Conservation (phyloP, 2,797 vertebrate genomes). For the Sarcoramphus papa region DNA sequence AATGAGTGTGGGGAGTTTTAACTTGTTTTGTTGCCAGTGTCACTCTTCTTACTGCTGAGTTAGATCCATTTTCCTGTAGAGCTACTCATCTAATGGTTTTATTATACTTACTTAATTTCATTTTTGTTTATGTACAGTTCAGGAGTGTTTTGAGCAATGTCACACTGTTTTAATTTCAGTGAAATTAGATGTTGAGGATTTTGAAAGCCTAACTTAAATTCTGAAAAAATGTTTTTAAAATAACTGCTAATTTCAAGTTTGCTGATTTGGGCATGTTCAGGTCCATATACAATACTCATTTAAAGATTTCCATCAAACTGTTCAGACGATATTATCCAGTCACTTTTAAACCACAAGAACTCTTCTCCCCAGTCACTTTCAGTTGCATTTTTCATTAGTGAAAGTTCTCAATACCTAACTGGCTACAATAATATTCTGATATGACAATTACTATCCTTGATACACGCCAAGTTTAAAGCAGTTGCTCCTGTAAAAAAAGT, state of each 20-base stretch:
- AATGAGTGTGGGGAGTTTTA: background rate
- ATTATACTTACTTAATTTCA: background rate
- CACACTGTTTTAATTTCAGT: background rate
- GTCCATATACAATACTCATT: background rate
- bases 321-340: background rate
- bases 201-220: background rate
- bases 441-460: background rate
- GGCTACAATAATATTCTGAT: background rate
- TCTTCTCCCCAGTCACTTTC: background rate
- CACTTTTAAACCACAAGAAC: background rate
- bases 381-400: background rate
- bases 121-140: background rate
- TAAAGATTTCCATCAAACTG: background rate
- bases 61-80: background rate
- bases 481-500: background rate
- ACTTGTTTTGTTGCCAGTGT: background rate
- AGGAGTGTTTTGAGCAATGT: background rate
- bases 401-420: background rate
- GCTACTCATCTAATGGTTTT: background rate
- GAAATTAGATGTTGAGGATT: background rate
- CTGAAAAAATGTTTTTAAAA: background rate
- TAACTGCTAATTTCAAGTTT: background rate
- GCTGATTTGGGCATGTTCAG: background rate
- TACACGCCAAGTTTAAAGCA: background rate
- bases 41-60: background rate